phyloP scores from a whole-genome alignment of 2,113 vertebrate species.

The Nipponia nippon region DNA sequence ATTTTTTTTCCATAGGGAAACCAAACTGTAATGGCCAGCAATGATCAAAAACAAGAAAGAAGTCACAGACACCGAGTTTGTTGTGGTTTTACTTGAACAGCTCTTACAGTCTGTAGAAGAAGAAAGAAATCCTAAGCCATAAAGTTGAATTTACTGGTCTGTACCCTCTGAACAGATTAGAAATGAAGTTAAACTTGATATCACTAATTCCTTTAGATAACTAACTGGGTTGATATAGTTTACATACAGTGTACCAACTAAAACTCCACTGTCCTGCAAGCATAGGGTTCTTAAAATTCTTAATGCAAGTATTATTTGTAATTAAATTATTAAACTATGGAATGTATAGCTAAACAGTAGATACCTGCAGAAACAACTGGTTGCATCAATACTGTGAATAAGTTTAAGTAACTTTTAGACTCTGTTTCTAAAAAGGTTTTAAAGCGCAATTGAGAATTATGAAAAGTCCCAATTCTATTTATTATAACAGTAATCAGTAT shows the following conservation, averaged over 20 bases:
- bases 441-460: slow-evolving; percentile 48
- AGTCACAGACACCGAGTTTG: slow-evolving; percentile 69
- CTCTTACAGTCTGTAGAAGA: slow-evolving; percentile 47
- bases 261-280: slow-evolving; percentile 47
- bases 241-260: slow-evolving; percentile 64
- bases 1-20: slow-evolving; percentile 61
- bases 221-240: slow-evolving; percentile 54
- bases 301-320: slow-evolving; percentile 59
- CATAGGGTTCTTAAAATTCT: slow-evolving; percentile 41
- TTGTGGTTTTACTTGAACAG: slow-evolving; percentile 68
- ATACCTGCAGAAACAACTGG: slow-evolving; percentile 62
- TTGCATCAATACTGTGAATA: slow-evolving; percentile 70
- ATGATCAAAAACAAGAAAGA: slow-evolving; percentile 63
- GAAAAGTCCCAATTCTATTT: slow-evolving; percentile 55
- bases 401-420: slow-evolving; percentile 63
- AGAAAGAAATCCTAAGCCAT: background rate
- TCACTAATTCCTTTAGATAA: slow-evolving; percentile 43
- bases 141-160: slow-evolving; percentile 58
- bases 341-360: slow-evolving; percentile 74
- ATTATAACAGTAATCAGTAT: slow-evolving; percentile 51
- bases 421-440: slow-evolving; percentile 59
- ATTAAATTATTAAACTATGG: slow-evolving; percentile 72
- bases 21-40: slow-evolving; percentile 64
- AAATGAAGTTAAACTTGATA: slow-evolving; percentile 65
- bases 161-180: slow-evolving; percentile 61